These are phyloP conservation scores for Egretta garzetta DNA, from an alignment of 2,113 vertebrate genomes.

Conservation along the genomic window DNA sequence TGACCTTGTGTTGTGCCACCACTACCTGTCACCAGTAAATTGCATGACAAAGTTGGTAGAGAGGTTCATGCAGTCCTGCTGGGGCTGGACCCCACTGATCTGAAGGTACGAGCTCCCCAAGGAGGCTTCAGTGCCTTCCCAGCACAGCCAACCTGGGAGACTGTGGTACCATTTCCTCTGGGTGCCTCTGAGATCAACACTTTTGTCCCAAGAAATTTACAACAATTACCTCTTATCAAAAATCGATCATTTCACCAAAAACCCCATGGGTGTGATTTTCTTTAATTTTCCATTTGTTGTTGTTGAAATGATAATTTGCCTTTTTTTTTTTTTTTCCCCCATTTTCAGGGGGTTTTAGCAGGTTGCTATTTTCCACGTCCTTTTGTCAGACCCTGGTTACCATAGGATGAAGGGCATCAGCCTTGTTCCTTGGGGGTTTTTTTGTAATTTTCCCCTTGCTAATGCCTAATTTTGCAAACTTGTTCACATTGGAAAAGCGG, in stretches of 20 bases:
- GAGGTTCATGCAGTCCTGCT: not conserved
- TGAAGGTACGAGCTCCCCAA: not conserved
- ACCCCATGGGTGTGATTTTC: not conserved
- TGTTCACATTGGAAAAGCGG: not conserved
- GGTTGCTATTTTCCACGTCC: not conserved
- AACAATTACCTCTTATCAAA: not conserved
- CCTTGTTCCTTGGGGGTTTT: not conserved
- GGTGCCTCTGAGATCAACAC: not conserved
- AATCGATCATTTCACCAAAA: not conserved
- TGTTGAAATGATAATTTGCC: not conserved
- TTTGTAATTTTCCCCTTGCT: not conserved
- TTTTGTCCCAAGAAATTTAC: not conserved
- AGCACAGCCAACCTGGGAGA: not conserved
- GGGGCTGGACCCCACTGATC: not conserved
- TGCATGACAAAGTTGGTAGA: not conserved
- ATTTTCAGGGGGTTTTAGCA: not conserved
- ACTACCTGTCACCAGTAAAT: not conserved
- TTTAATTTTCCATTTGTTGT: not conserved
- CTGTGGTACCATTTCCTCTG: accelerated
- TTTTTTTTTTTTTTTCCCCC: not conserved
- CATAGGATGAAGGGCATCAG: not conserved
- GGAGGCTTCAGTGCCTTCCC: not conserved
- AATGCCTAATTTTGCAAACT: not conserved
- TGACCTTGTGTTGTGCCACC: not conserved
- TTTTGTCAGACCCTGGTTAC: not conserved